Evolutionary conservation across 2,888 invertebrate species (phyloP).

Genomic region (Papilio gigon): DNA sequence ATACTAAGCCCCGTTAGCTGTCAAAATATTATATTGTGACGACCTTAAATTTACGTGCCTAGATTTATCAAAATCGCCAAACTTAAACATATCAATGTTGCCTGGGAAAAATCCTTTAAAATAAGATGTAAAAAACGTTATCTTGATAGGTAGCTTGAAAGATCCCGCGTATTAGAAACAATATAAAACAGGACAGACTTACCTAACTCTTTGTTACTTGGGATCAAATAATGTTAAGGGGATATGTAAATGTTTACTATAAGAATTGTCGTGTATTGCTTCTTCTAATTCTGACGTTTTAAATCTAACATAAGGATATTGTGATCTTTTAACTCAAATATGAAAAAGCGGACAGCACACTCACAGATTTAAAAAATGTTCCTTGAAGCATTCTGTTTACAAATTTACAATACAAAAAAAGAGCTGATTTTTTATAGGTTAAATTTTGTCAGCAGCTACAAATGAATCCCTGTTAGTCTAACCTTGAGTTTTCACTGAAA

Average conservation of each 20-base stretch:
- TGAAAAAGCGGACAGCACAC: neutral
- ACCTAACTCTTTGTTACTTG: constrained; percentile 47
- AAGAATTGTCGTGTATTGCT: constrained; percentile 21
- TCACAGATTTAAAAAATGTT: neutral
- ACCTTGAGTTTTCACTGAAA: too few species aligned
- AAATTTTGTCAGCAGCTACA: too few species aligned
- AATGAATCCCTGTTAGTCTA: too few species aligned
- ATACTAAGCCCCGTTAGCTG: neutral
- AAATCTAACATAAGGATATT: constrained; percentile 2
- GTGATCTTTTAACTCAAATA: neutral
- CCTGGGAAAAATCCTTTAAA: constrained; percentile 50
- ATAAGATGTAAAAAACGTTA: constrained; percentile 8
- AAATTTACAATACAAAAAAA: too few species aligned
- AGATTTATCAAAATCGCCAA: constrained; percentile 71
- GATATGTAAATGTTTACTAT: constrained; percentile 34
- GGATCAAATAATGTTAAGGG: constrained; percentile 49
- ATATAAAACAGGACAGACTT: constrained; percentile 14
- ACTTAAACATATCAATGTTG: constrained; percentile 70
- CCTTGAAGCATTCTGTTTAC: too few species aligned
- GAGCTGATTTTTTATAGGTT: too few species aligned
- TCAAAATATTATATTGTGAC: constrained; percentile 16
- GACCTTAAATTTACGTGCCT: constrained; percentile 67
- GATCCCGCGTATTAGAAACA: constrained; percentile 28
- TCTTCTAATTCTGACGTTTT: constrained; percentile 20
- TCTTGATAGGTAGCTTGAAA: constrained; percentile 23